Conservation (phyloP, 2,797 vertebrate species). For the Vipera latastei region DNA sequence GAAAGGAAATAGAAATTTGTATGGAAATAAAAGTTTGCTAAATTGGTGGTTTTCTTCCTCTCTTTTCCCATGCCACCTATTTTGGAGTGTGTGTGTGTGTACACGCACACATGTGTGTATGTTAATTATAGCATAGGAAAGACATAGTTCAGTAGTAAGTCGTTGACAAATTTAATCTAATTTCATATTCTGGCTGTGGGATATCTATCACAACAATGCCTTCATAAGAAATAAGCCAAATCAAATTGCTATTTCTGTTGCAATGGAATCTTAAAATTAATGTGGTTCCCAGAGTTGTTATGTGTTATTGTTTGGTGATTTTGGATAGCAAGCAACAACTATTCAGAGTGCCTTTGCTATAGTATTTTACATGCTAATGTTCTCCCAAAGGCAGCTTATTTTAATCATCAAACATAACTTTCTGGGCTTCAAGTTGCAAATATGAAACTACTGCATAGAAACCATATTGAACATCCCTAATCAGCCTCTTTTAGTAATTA, state of each 20-base stretch:
- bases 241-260: constrained; percentile 25
- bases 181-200: constrained; percentile 11
- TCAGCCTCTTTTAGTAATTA: constrained; percentile 59
- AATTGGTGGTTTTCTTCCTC: neutral
- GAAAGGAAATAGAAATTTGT: neutral
- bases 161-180: constrained; percentile 24
- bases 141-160: neutral
- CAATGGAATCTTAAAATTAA: constrained; percentile 21
- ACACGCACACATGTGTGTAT: neutral
- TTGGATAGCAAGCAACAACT: constrained; percentile 31
- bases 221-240: neutral
- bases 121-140: neutral
- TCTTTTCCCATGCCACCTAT: neutral
- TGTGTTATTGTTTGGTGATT: neutral
- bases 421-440: constrained; percentile 33
- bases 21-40: constrained; percentile 1
- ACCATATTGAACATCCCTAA: constrained; percentile 52
- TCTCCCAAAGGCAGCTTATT: constrained; percentile 44
- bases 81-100: neutral
- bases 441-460: constrained; percentile 43
- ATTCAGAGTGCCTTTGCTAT: constrained; percentile 37
- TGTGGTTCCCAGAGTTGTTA: constrained; percentile 12
- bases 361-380: constrained; percentile 50
- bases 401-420: constrained; percentile 36
- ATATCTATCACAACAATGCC: neutral